Conservation (phyloP, 2,113 vertebrate species). For the Tetrao urogallus region DNA sequence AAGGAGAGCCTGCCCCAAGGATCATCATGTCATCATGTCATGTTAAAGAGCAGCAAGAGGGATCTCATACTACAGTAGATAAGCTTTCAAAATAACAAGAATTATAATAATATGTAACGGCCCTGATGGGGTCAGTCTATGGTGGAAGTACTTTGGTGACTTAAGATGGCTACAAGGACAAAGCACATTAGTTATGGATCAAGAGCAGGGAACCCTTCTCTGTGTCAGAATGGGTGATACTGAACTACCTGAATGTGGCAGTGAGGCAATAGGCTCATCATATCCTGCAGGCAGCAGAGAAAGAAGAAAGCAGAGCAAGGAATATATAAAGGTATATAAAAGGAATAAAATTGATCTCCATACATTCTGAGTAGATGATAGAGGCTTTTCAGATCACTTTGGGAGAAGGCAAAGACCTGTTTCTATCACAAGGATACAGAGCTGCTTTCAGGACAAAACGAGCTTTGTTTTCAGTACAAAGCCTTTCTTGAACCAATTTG, state of each 20-base stretch:
- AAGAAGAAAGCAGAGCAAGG: not conserved
- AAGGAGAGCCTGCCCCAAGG: not conserved
- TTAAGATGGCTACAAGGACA: not conserved
- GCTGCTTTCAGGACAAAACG: not conserved
- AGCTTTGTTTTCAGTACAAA: not conserved
- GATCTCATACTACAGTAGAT: not conserved
- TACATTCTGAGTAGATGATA: rapidly evolving
- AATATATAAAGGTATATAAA: not conserved
- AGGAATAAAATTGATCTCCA: not conserved
- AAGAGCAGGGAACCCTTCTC: not conserved
- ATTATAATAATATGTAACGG: not conserved
- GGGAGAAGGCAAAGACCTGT: not conserved
- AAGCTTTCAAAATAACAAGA: not conserved
- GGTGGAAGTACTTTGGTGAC: not conserved
- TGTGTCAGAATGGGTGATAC: not conserved
- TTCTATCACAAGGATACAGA: not conserved
- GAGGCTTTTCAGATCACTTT: not conserved
- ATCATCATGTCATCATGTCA: no score
- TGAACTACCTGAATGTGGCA: not conserved
- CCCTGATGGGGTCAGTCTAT: not conserved
- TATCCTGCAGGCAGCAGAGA: not conserved
- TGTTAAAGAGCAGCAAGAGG: not conserved
- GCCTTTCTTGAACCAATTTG: not conserved
- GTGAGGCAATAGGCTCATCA: rapidly evolving
- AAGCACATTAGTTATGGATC: not conserved